Evolutionary conservation across 2,888 invertebrate genomes (phyloP), one percentile per base, ranked within the genome.

Genomic region (Rhagium mordax): DNA sequence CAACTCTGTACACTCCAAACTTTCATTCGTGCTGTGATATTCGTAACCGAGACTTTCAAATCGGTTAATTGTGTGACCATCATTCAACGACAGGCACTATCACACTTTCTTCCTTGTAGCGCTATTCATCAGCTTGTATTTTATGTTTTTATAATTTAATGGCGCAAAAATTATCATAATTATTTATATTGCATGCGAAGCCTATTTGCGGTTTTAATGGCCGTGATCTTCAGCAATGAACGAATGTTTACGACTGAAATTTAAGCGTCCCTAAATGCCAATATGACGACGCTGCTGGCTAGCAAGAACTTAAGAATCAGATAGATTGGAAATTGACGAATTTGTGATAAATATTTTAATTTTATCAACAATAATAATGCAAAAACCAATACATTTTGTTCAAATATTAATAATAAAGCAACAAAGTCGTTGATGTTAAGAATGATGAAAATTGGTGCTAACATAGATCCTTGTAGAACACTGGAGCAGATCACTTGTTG

Each of bases 1-100:
- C n/a, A n/a, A n/a, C n/a, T n/a, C n/a, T n/a, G 4, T 20, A 21
- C 6, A 15, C 8, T 51, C 20, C 16, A 48, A 51, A 53, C 65
- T 65, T 65, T 65, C 65, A 20, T 65, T 20, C 29, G 51, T 18
- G 0, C 13, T 48, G 16, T 8, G 18, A 21, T 27, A 51, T 27
- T 49, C 53, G 65, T 53, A 29, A 6, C 65, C n/a, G n/a, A 15
- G 24, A 65, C 65, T 65, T 65, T 65, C 65, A 29, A 27, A 24
- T 51, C 8, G 27, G 41, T 61, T 21, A 51, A 51, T 21, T 48
- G 33, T 48, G 16, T 47, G 48, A 62, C 48, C 62, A 48, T 49
- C 49, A 33, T 33, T 2, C 33, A 8, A 33, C 8, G 33, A 15
- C 15, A 3, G 10, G 27, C 24, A 24, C 33, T 33, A 13, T 47